Conservation (phyloP, 1,140 invertebrate species). For the Temnothorax longispinosus region DNA sequence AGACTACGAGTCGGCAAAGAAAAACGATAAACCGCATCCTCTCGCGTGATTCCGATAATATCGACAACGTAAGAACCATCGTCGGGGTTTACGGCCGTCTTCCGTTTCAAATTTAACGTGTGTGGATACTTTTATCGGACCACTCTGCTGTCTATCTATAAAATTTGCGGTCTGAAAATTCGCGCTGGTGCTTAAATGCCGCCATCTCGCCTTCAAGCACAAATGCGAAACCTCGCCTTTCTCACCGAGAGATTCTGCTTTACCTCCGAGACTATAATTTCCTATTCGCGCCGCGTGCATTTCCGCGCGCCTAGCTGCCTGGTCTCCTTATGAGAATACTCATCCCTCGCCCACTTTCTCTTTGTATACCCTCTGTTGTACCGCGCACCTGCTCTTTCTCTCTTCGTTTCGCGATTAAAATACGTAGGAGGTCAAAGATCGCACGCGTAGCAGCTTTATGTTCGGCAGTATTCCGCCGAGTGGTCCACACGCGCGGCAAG, state of each 20-base stretch:
- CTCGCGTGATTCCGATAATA: background rate
- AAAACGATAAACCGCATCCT: background rate
- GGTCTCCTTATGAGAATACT: slow-evolving; percentile 35
- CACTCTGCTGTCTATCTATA: slow-evolving; percentile 17
- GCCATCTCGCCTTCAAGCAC: background rate
- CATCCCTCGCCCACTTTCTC: slow-evolving; percentile 6
- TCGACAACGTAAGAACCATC: slow-evolving; percentile 4
- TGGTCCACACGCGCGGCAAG: too few species aligned
- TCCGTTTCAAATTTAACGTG: slow-evolving; percentile 75
- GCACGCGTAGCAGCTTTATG: background rate
- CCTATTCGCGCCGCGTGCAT: slow-evolving; percentile 27
- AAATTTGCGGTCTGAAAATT: slow-evolving; percentile 62
- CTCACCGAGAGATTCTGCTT: slow-evolving; percentile 11
- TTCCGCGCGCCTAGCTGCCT: slow-evolving; percentile 20
- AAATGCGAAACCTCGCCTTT: slow-evolving; percentile 15
- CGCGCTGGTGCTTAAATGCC: slow-evolving; percentile 45
- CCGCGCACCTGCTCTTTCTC: background rate
- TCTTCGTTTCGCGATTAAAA: slow-evolving; percentile 18
- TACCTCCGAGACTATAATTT: slow-evolving; percentile 33
- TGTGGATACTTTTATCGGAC: slow-evolving; percentile 45
- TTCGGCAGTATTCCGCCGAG: background rate
- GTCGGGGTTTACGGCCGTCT: slow-evolving; percentile 67
- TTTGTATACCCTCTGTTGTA: slow-evolving; percentile 1
- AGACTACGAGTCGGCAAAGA: background rate
- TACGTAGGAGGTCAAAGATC: slow-evolving; percentile 1